phyloP scores from a whole-genome alignment of 2,113 vertebrate species.

The Pachycephala philippinensis region DNA sequence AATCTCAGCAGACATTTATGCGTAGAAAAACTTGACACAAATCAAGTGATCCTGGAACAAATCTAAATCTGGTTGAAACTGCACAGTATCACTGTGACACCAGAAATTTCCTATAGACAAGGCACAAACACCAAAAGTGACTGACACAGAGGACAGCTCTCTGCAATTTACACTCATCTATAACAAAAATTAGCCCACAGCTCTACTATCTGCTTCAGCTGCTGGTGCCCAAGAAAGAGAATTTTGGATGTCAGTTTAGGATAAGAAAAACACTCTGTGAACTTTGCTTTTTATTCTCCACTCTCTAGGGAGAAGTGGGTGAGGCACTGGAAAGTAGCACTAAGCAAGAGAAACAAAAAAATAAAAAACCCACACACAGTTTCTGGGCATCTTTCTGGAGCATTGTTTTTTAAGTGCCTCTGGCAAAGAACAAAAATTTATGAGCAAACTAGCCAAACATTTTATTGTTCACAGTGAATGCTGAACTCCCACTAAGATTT shows the following conservation, averaged over 20 bases:
- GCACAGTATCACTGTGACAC: neutral
- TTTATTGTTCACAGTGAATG: neutral
- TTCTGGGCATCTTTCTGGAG: neutral
- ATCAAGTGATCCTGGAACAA: neutral
- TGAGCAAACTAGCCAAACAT: neutral
- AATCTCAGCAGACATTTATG: neutral
- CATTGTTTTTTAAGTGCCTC: neutral
- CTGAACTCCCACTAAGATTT: conserved; percentile 30
- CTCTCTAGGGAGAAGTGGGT: neutral
- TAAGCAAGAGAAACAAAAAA: neutral
- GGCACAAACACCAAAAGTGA: neutral
- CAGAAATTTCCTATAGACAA: neutral
- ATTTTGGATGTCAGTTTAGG: neutral
- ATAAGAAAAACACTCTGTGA: neutral
- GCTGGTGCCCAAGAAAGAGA: neutral
- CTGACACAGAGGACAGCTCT: neutral
- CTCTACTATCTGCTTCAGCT: neutral
- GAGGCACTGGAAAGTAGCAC: neutral
- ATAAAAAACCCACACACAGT: neutral
- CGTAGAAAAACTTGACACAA: neutral
- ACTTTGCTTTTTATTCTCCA: neutral
- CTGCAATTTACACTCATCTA: neutral
- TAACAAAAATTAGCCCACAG: neutral
- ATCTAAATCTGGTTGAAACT: neutral
- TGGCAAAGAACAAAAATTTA: neutral